phyloP scores from a whole-genome alignment of 2,113 vertebrate genomes.

The Toxostoma redivivum region DNA sequence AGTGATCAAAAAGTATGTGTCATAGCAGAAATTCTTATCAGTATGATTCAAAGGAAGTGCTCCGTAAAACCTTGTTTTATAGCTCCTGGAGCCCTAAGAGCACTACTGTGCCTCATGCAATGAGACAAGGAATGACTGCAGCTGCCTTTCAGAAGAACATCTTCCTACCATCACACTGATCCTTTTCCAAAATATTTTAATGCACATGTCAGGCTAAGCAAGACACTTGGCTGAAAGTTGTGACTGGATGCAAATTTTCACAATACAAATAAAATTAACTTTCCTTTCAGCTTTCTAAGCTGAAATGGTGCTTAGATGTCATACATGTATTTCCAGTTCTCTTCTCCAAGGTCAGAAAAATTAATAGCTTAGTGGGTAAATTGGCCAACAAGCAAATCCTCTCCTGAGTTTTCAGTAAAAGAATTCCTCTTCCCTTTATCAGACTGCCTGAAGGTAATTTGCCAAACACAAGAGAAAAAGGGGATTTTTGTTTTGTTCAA shows the following conservation, averaged over 20 bases:
- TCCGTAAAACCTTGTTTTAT: neutral
- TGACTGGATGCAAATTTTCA: neutral
- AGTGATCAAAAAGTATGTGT: neutral
- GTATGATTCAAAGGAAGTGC: neutral
- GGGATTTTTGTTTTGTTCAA: neutral
- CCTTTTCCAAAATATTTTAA: neutral
- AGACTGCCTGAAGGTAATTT: neutral
- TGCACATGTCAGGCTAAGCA: neutral
- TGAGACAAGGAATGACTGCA: neutral
- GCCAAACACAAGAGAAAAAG: neutral
- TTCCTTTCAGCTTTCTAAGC: neutral
- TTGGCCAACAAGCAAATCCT: neutral
- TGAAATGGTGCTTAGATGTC: neutral
- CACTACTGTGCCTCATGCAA: neutral
- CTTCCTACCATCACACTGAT: neutral
- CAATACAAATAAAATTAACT: neutral
- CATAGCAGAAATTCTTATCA: neutral
- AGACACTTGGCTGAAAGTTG: neutral
- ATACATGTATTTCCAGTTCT: neutral
- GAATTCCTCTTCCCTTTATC: neutral
- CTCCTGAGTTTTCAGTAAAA: neutral
- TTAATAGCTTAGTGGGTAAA: neutral
- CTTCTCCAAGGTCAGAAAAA: slow-evolving; percentile 15
- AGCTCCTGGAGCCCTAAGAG: neutral
- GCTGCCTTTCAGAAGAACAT: neutral